Evolutionary conservation across 2,113 vertebrate genomes (phyloP), one percentile per base, ranked within the genome.

Genomic region (Myrmecobius fasciatus): DNA sequence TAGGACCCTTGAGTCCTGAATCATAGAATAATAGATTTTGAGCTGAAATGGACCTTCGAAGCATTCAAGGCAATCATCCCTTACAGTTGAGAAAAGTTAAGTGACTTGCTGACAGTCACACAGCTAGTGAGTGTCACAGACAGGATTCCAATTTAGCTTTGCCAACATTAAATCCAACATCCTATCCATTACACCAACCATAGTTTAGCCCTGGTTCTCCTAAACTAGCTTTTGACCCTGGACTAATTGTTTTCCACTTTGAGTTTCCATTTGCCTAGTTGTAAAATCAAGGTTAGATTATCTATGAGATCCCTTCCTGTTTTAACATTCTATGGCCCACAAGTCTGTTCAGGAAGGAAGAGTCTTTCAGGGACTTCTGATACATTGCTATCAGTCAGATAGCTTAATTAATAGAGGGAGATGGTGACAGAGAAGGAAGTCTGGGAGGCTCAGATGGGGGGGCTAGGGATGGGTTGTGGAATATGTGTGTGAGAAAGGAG

Each of bases 321-420:
- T 83, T n/a, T 43, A 43, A 24, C 17, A 83, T 43, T n/a, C n/a
- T 83, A 43, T 83, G 67, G 67, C n/a, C 67, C n/a, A 43, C 17
- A 43, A 83, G 67, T 83, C 67, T 83, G 67, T n/a, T 83, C 67
- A 83, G 67, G 67, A 83, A 83, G 67, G 67, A 83, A 83, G 67
- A 43, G n/a, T 24, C 67, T 83, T 43, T 83, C 36, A 83, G n/a
- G 67, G 43, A 43, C n/a, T 43, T 83, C n/a, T 83, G 67, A 43
- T 43, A 20, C n/a, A 83, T 83, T 43, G 67, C 20, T 83, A 14
- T 75, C 60, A 17, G 36, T 17, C 60, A 75, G 28, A 67, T 67
- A 60, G 60, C 31, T 75, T 75, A 75, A 75, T n/a, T n/a, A 43
- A n/a, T 83, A 83, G 67, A 83, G n/a, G n/a, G 67, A 83, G 67